Base-by-base conservation (phyloP, 35 echinoderm and acorn worm species). In the Amphiura filiformis region DNA sequence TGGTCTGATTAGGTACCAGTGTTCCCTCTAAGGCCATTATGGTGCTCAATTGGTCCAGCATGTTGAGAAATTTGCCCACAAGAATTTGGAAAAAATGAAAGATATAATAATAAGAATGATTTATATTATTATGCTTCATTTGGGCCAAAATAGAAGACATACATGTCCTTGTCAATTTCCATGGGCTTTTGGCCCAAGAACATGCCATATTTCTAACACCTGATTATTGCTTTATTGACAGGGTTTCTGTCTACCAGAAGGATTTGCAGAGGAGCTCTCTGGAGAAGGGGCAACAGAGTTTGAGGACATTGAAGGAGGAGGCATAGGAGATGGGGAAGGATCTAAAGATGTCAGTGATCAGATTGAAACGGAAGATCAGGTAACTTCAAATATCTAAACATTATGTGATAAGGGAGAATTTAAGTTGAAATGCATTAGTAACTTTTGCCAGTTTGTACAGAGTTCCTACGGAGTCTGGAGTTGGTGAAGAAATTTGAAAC, bases 361-460 rank as follows among this genome's bases (percentile, higher is more conserved):
- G 77, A 99, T 99, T 61, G 96, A 99, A 80, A 91, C 94, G 81
- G 96, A 99, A 87, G 96, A 99, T 36, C 96, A 99, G 93, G 96
- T 97, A 32, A 47, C n/a, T n/a, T n/a, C n/a, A n/a, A n/a, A n/a
- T n/a, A n/a, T n/a, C n/a, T n/a, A n/a, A n/a, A n/a, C n/a, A n/a
- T n/a, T n/a, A n/a, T n/a, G n/a, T n/a, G n/a, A n/a, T n/a, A n/a
- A n/a, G n/a, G n/a, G n/a, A n/a, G n/a, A n/a, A n/a, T n/a, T n/a
- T n/a, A n/a, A n/a, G n/a, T n/a, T n/a, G n/a, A n/a, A n/a, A n/a
- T n/a, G n/a, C n/a, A n/a, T n/a, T n/a, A n/a, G n/a, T n/a, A n/a
- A n/a, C n/a, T n/a, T n/a, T n/a, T n/a, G n/a, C n/a, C n/a, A n/a
- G n/a, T n/a, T n/a, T n/a, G n/a, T n/a, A n/a, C n/a, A n/a, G n/a